A percentile compares a stretch with the other conserved stretches of the same genome.
phyloP scores from a whole-genome alignment of 2,888 invertebrate species.

The Neoscelio sp. region DNA sequence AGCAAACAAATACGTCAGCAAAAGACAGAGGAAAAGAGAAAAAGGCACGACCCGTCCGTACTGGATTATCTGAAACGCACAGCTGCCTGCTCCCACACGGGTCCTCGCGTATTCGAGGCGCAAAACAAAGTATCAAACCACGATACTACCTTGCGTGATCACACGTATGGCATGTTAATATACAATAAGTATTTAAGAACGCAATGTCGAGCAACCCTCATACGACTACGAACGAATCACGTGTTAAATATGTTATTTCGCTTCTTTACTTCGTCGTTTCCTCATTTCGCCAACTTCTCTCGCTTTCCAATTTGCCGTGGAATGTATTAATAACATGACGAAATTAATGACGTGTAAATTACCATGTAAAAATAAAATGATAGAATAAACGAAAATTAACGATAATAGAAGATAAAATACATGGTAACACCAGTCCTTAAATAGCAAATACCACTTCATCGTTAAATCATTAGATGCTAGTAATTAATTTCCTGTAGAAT shows the following conservation, averaged over 20 bases:
- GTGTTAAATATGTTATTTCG: constrained; percentile 48
- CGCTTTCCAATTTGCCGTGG: constrained; percentile 47
- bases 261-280: constrained; percentile 5
- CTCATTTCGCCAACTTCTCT: constrained; percentile 20
- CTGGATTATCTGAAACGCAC: constrained; percentile 76
- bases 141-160: constrained; percentile 79
- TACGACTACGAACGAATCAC: constrained; percentile 53
- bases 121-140: constrained; percentile 76
- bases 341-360: constrained; percentile 54
- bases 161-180: constrained; percentile 80
- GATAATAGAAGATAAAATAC: too few species aligned
- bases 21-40: constrained; percentile 54
- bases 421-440: too few species aligned
- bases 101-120: constrained; percentile 69
- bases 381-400: too few species aligned
- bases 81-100: constrained; percentile 80
- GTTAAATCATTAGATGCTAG: too few species aligned
- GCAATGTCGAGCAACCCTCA: constrained; percentile 62
- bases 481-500: constrained; percentile 45
- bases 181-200: constrained; percentile 80
- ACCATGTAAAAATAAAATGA: too few species aligned
- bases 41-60: constrained; percentile 66
- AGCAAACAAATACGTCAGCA: constrained; percentile 52
- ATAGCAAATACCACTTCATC: too few species aligned
- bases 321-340: constrained; percentile 46